phyloP scores from a whole-genome alignment of 2,113 vertebrate species.

The Dunckerocampus dactyliophorus region DNA sequence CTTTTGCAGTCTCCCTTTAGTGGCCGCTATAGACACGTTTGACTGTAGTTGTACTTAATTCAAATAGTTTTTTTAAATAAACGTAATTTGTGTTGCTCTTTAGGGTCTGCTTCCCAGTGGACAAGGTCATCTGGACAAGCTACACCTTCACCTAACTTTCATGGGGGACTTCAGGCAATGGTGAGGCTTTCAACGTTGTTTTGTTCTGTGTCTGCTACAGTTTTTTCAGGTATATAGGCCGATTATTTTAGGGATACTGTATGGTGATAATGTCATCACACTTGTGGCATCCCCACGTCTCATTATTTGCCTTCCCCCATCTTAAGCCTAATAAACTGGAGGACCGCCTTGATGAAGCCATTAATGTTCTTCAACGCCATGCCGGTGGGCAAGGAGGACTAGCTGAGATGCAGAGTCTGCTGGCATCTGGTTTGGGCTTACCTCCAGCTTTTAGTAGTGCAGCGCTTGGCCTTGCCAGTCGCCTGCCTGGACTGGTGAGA shows the following conservation, averaged over 20 bases:
- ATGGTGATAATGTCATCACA: neutral
- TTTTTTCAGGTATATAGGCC: neutral
- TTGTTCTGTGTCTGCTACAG: neutral
- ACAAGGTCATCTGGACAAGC: conserved; percentile 82
- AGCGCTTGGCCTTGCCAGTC: conserved; percentile 72
- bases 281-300: neutral
- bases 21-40: too few relatives aligned
- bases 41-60: too few relatives aligned
- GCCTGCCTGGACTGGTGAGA: conserved; percentile 81
- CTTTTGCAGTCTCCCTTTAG: too few relatives aligned
- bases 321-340: conserved; percentile 86
- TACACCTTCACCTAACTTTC: conserved; percentile 89
- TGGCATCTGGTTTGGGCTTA: conserved; percentile 70
- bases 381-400: conserved; percentile 81
- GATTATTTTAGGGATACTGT: neutral
- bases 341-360: conserved; percentile 93
- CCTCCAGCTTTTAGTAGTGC: conserved; percentile 73
- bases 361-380: conserved; percentile 89
- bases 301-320: neutral
- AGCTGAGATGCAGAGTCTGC: conserved; percentile 81
- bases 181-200: conserved; percentile 62
- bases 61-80: neutral
- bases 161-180: conserved; percentile 83
- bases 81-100: conserved; percentile 10
- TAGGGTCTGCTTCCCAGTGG: conserved; percentile 88